phyloP scores from a whole-genome alignment of 2,113 vertebrate genomes.

The Alligator mississippiensis region DNA sequence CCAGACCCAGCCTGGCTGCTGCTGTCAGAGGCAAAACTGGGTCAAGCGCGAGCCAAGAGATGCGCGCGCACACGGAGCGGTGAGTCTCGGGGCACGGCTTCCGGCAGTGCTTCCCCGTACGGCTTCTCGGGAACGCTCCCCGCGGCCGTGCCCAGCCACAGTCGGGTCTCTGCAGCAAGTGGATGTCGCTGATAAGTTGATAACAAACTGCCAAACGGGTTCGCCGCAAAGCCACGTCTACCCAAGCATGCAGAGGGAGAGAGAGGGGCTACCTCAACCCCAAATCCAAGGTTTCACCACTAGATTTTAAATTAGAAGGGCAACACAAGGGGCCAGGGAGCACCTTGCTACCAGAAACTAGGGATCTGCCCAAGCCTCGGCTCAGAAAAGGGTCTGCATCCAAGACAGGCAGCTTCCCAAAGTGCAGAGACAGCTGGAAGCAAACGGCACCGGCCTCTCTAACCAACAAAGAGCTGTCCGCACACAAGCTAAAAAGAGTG shows the following conservation, averaged over 20 bases:
- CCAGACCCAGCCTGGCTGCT: slow-evolving; percentile 20
- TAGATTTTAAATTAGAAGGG: not conserved
- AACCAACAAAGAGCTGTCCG: not conserved
- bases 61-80: not conserved
- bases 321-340: not conserved
- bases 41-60: slow-evolving; percentile 29
- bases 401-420: not conserved
- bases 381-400: not conserved
- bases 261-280: not conserved
- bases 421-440: not conserved
- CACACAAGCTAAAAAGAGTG: not conserved
- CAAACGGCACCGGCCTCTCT: not conserved
- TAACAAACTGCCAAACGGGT: no score
- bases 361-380: not conserved
- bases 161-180: not conserved
- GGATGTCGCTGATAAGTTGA: not conserved
- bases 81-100: slow-evolving; percentile 54
- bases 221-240: no score
- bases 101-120: slow-evolving; percentile 25
- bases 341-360: not conserved
- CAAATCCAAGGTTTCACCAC: not conserved
- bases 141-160: no score
- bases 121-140: not conserved
- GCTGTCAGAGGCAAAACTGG: slow-evolving; percentile 23
- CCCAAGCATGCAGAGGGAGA: not conserved